Evolutionary conservation across 1,140 invertebrate species (phyloP), one percentile per base, ranked within the genome.

Genomic region (Cotesia chilonis): DNA sequence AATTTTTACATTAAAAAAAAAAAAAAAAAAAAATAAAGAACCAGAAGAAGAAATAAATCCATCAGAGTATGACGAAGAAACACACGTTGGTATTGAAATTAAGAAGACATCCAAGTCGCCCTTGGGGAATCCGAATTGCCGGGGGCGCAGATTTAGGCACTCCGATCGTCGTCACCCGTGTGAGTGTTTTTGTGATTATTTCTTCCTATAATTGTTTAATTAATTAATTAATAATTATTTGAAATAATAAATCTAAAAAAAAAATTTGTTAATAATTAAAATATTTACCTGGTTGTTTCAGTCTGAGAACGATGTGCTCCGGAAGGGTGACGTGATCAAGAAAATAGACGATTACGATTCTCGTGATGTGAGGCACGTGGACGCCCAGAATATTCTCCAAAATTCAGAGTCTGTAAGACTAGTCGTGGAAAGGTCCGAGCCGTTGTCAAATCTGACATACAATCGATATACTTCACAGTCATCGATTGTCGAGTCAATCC

Each of bases 71-170:
- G 85, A 86, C 85, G 82, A 92, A 90, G 84, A 87, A 90, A 80
- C 91, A 93, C 79, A 91, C 91, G 78, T 88, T 94, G 79, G 89
- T 92, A 75, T 89, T 96, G 76, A 91, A 90, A 66, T 89, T 97
- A 80, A 90, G 90, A 79, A 90, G 96, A 78, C 92, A 94, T 77
- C 89, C 89, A 74, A 89, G 90, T 77, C 92, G 91, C 77, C 93
- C 94, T 76, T 98, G 96, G 96, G 96, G 96, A 63, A 94, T 98
- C 79, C 91, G 96, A 76, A 89, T 98, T 71, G 94, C 95, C 74
- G 96, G 96, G 77, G 96, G 96, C 74, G 90, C 91, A 74, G 96
- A 98, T 90, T 90, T 96, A 77, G 91, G 92, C 77, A 92, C 93
- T n/a, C 94, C 95, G 68, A 90, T 98, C 78, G 92, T 95, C 82